Conservation (phyloP, 1,140 invertebrate species). For the Aphelenchoides besseyi region DNA sequence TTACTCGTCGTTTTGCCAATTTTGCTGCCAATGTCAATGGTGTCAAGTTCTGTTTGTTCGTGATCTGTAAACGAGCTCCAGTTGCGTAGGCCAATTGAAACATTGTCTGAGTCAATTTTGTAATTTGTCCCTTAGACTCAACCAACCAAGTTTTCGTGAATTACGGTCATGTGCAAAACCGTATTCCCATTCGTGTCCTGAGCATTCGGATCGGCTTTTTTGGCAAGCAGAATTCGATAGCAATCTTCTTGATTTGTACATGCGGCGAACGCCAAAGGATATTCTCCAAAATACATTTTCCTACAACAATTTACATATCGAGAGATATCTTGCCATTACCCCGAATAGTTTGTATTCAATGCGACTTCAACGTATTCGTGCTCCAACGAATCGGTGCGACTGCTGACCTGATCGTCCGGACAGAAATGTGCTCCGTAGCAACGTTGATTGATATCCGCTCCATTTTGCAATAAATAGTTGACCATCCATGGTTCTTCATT, state of each 20-base stretch:
- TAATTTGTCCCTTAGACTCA: neutral
- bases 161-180: constrained; percentile 90
- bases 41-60: constrained; percentile 82
- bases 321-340: constrained; percentile 67
- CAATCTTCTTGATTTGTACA: constrained; percentile 95
- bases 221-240: constrained; percentile 84
- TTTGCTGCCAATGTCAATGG: constrained; percentile 88
- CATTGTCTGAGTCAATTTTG: constrained; percentile 69
- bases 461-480: constrained; percentile 84
- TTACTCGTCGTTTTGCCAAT: constrained; percentile 72
- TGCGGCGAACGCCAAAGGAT: constrained; percentile 89
- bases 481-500: constrained; percentile 97
- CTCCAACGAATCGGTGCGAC: constrained; percentile 77
- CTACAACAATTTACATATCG: constrained; percentile 64
- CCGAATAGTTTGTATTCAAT: constrained; percentile 82
- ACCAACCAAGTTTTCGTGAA: constrained; percentile 80
- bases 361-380: constrained; percentile 84
- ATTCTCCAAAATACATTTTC: constrained; percentile 97
- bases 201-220: constrained; percentile 83
- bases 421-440: constrained; percentile 87
- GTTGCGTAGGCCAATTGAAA: constrained; percentile 91
- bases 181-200: constrained; percentile 98
- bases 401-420: constrained; percentile 87
- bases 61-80: constrained; percentile 78
- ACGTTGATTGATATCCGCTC: constrained; percentile 79